Evolutionary conservation across 2,113 vertebrate species (phyloP).

Genomic region (Astatoreochromis straeleni): DNA sequence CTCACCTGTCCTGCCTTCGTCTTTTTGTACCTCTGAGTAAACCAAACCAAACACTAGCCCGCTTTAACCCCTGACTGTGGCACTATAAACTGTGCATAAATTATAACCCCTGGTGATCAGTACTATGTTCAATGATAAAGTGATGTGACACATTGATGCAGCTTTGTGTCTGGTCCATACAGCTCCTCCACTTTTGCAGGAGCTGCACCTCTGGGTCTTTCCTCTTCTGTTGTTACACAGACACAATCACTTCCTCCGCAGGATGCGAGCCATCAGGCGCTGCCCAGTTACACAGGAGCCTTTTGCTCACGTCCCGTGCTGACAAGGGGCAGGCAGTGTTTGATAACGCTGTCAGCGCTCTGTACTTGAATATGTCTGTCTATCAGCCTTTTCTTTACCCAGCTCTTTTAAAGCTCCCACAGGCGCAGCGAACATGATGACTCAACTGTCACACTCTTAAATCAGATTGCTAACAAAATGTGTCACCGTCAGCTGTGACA

Average conservation of each 20-base stretch:
- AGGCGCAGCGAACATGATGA: not conserved
- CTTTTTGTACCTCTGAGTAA: not conserved
- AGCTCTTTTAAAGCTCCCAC: not conserved
- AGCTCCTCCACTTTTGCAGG: not conserved
- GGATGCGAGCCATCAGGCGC: not conserved
- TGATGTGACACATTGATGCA: constrained; percentile 5
- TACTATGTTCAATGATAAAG: not conserved
- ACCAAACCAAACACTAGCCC: not conserved
- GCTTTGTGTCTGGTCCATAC: constrained; percentile 6
- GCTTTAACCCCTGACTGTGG: not conserved
- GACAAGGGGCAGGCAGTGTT: not conserved
- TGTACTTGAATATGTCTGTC: not conserved
- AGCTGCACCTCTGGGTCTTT: not conserved
- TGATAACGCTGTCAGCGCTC: not conserved
- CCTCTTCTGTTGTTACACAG: not conserved
- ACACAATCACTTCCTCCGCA: constrained; percentile 44
- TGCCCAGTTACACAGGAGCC: not conserved
- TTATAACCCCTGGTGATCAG: not conserved
- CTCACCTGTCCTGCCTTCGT: not conserved
- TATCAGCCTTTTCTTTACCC: not conserved
- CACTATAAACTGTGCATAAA: not conserved
- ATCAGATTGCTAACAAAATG: not conserved
- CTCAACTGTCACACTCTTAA: not conserved
- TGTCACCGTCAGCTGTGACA: not conserved
- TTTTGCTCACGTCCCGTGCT: not conserved